Percentiles rank a stretch among this genome's conserved stretches.
Conservation (phyloP, 2,888 invertebrate species). For the Palloptera scutellata region DNA sequence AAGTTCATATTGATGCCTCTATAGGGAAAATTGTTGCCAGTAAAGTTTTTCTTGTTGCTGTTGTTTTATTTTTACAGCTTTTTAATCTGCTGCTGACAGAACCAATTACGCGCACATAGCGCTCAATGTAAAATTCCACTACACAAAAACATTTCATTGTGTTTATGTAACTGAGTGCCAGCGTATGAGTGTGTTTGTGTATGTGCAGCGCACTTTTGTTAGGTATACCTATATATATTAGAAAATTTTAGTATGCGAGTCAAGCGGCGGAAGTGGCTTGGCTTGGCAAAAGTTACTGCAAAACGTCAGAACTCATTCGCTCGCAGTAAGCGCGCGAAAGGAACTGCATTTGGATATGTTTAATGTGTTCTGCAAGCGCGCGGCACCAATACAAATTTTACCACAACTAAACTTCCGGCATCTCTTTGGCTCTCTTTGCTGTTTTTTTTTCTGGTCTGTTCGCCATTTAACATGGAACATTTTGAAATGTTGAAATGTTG, state of each 20-base stretch:
- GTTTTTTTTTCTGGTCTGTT: too few species aligned
- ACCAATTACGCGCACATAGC: conserved; percentile 32
- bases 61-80: conserved; percentile 23
- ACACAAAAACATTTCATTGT: conserved; percentile 17
- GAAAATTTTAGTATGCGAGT: too few species aligned
- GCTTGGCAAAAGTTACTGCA: too few species aligned
- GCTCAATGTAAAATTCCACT: conserved; percentile 22
- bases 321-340: neutral
- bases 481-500: too few species aligned
- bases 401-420: too few species aligned
- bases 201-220: conserved; percentile 10
- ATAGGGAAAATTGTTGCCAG: neutral
- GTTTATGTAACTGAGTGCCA: conserved; percentile 4
- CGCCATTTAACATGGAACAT: too few species aligned
- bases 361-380: too few species aligned
- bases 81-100: conserved; percentile 38
- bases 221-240: conserved; percentile 13
- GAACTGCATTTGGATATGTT: neutral
- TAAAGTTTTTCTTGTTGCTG: neutral
- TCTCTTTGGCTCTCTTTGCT: too few species aligned
- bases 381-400: too few species aligned
- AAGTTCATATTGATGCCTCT: conserved; percentile 13
- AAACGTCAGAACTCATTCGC: neutral
- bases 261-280: too few species aligned
- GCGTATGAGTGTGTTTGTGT: conserved; percentile 9